phyloP scores from a whole-genome alignment of 1,140 invertebrate genomes.

The Hesperophylax magnus region DNA sequence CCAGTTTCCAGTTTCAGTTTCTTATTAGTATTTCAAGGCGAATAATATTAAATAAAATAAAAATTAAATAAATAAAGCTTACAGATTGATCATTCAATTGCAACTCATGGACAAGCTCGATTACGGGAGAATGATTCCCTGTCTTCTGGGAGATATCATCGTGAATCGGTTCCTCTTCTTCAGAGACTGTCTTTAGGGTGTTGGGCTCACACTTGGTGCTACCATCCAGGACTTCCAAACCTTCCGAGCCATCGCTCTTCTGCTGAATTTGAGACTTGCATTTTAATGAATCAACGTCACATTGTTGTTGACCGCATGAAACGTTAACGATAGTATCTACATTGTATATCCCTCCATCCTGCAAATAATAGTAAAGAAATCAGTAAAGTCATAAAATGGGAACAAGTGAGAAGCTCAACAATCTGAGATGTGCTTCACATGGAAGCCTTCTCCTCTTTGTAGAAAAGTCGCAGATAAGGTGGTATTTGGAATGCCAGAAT shows the following conservation, averaged over 20 bases:
- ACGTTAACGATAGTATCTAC: slow-evolving; percentile 21
- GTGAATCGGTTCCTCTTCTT: background rate
- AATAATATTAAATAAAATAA: no score
- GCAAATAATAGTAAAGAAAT: background rate
- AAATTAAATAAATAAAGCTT: background rate
- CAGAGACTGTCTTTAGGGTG: background rate
- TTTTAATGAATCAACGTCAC: slow-evolving; percentile 14
- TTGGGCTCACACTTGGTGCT: slow-evolving; percentile 15
- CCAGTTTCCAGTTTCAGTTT: no score
- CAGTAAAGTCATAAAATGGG: background rate
- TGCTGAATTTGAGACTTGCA: slow-evolving; percentile 20
- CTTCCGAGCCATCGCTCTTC: slow-evolving; percentile 7
- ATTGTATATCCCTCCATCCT: slow-evolving; percentile 18
- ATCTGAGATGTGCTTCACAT: no score
- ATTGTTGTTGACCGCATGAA: slow-evolving; percentile 14
- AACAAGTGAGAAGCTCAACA: background rate
- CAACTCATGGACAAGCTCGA: slow-evolving; percentile 49
- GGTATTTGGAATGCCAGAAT: no score
- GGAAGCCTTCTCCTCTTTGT: no score
- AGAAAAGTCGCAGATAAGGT: no score
- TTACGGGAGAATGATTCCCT: background rate
- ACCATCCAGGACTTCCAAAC: background rate
- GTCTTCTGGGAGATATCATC: background rate
- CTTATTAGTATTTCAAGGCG: no score
- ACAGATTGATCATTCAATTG: slow-evolving; percentile 52